Conservation (phyloP, 2,113 vertebrate genomes). For the Hydropotes inermis region DNA sequence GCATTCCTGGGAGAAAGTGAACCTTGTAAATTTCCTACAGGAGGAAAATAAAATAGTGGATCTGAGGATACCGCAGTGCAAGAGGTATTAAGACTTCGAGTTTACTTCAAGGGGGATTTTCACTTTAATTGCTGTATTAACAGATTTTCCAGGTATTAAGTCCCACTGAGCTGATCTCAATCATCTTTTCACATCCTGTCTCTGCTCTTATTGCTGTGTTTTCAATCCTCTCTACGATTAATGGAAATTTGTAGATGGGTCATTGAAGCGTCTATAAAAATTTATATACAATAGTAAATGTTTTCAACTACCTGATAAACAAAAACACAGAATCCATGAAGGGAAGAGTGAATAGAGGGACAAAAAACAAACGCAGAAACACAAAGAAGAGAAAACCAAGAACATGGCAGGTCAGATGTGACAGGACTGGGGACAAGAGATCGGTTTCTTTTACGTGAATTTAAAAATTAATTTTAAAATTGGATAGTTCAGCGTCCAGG, state of each 20-base stretch:
- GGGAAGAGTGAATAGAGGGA: neutral
- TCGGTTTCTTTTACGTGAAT: neutral
- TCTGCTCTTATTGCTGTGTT: neutral
- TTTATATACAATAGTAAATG: neutral
- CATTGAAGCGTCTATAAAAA: constrained; percentile 28
- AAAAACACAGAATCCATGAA: neutral
- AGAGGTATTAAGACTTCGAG: neutral
- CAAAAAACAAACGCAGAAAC: neutral
- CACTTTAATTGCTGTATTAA: neutral
- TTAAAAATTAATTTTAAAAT: neutral
- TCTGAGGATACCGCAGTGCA: fast-evolving
- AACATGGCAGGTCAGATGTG: neutral
- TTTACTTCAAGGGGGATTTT: neutral
- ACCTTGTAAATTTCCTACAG: neutral
- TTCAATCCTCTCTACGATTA: constrained; percentile 46
- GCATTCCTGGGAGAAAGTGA: neutral
- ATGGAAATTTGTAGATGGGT: constrained; percentile 18
- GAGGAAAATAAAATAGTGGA: neutral
- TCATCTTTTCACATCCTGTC: neutral
- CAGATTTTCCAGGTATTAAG: neutral
- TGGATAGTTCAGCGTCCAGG: neutral
- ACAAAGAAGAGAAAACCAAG: neutral
- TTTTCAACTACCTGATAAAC: neutral
- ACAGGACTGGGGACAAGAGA: neutral
- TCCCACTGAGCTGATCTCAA: neutral